These are phyloP conservation scores for Phodopus roborovskii DNA, from an alignment of 2,113 vertebrate species.

Conservation along the genomic window DNA sequence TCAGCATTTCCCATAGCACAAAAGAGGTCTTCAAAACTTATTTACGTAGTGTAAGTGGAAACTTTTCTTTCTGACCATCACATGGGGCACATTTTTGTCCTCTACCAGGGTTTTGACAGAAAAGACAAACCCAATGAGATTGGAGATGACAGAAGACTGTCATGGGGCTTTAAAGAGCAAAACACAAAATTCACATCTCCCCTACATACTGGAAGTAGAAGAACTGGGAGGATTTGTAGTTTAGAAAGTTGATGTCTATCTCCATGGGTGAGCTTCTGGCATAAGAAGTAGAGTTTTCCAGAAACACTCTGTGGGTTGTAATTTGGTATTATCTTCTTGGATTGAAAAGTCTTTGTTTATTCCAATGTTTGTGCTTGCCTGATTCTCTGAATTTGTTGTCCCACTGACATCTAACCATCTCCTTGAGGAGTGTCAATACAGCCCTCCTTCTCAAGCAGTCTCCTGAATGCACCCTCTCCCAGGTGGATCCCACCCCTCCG, in stretches of 20 bases:
- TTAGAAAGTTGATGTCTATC: neutral
- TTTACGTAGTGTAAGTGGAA: neutral
- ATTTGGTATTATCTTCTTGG: slow-evolving; percentile 33
- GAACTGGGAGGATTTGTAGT: neutral
- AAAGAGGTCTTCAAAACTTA: neutral
- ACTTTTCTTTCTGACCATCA: neutral
- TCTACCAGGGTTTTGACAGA: neutral
- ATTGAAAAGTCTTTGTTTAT: neutral
- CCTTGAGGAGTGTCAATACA: neutral
- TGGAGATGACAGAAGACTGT: neutral
- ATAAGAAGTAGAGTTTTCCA: neutral
- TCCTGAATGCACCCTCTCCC: neutral
- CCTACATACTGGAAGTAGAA: neutral
- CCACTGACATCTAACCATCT: neutral
- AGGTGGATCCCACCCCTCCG: neutral
- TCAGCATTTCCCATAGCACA: fast-evolving
- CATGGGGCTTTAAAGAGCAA: neutral
- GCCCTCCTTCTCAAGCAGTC: neutral
- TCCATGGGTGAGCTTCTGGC: neutral
- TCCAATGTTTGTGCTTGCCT: neutral
- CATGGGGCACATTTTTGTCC: too few species aligned
- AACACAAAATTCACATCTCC: neutral
- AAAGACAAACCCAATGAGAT: neutral
- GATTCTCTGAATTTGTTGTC: neutral
- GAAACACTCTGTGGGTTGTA: neutral